Percentiles rank a stretch among this genome's conserved stretches.
phyloP scores from a whole-genome alignment of 2,797 vertebrate genomes.

The Gallinago solitaria region DNA sequence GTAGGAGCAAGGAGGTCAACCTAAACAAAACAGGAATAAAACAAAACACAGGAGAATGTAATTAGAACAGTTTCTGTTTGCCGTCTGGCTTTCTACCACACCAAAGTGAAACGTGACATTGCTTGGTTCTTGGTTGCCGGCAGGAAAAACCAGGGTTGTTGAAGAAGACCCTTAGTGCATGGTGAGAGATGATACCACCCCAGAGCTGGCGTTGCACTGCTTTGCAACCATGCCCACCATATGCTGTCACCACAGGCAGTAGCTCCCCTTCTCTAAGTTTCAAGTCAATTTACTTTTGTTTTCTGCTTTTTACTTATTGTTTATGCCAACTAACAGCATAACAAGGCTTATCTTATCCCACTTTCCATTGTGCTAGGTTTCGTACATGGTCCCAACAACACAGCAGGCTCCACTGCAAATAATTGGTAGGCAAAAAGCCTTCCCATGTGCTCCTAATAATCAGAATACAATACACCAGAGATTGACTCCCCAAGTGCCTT shows the following conservation, averaged over 20 bases:
- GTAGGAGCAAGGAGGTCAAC: slow-evolving; percentile 91
- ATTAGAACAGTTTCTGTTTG: background rate
- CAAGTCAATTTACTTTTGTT: background rate
- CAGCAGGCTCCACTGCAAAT: background rate
- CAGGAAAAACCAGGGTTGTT: background rate
- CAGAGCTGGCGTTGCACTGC: background rate
- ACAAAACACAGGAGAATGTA: background rate
- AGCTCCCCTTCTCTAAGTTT: background rate
- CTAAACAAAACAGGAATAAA: slow-evolving; percentile 68
- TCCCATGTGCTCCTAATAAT: background rate
- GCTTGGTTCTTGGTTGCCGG: background rate
- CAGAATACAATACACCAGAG: background rate
- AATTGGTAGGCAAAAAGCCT: background rate
- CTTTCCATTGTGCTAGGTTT: background rate
- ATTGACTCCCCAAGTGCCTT: background rate
- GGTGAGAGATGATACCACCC: background rate
- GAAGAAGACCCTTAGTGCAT: background rate
- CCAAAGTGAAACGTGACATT: background rate
- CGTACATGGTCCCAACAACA: fast-evolving
- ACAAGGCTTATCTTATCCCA: background rate
- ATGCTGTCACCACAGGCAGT: background rate
- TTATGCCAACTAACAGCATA: background rate
- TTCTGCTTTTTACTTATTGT: background rate
- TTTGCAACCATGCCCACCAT: background rate
- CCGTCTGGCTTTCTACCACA: background rate